Evolutionary conservation across 2,113 vertebrate genomes (phyloP).

Genomic region (Galbula dea): DNA sequence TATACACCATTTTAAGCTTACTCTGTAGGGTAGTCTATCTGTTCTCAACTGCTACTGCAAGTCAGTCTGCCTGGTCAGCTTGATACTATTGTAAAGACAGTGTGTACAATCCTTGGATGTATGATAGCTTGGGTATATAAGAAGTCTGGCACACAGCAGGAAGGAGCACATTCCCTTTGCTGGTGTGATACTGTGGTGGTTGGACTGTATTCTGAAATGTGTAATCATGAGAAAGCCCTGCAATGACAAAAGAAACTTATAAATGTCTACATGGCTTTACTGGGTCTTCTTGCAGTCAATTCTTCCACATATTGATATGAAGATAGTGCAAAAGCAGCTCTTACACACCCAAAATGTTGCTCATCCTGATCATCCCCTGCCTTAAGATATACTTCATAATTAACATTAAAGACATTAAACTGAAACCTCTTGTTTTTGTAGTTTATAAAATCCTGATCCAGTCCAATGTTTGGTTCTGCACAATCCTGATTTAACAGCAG

Average conservation of each 20-base stretch:
- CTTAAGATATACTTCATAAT: background rate
- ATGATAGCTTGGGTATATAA: background rate
- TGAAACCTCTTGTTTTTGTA: background rate
- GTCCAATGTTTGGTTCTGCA: background rate
- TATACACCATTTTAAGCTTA: background rate
- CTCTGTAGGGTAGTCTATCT: background rate
- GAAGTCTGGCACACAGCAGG: background rate
- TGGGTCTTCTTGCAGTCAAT: background rate
- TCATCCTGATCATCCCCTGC: background rate
- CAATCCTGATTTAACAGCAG: background rate
- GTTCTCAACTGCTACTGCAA: background rate
- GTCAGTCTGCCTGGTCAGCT: background rate
- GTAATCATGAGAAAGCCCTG: background rate
- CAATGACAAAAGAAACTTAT: background rate
- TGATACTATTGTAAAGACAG: background rate
- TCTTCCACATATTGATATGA: background rate
- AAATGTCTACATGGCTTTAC: background rate
- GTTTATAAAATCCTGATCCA: background rate
- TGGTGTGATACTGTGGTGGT: background rate
- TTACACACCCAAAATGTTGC: background rate
- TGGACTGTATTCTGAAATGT: background rate
- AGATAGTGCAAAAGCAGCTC: background rate
- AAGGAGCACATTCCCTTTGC: slow-evolving; percentile 13
- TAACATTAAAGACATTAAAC: background rate
- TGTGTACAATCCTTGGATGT: background rate